Evolutionary conservation across 2,797 vertebrate species (phyloP).

Genomic region (Smutsia temminckii): DNA sequence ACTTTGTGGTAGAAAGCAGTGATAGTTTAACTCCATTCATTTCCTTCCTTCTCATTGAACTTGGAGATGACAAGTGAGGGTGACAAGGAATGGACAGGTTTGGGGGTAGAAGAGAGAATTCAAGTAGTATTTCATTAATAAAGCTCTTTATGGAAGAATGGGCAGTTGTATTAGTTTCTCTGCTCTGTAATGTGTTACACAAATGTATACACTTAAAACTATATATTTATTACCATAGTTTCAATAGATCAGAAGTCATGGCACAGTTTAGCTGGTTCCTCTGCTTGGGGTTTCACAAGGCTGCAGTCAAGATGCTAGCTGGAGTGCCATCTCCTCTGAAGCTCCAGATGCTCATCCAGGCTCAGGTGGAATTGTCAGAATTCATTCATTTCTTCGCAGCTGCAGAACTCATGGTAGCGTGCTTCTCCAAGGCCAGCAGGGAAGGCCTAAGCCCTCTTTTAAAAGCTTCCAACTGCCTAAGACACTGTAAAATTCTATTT

Average conservation of each 20-base stretch:
- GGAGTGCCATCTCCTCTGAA: neutral
- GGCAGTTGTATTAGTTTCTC: neutral
- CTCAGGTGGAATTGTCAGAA: neutral
- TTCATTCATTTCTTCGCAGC: neutral
- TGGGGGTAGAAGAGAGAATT: neutral
- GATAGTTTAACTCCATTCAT: neutral
- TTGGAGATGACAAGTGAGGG: neutral
- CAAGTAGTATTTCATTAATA: neutral
- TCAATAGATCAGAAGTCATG: rapidly evolving
- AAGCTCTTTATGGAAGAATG: neutral
- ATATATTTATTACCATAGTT: neutral
- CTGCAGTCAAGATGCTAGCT: neutral
- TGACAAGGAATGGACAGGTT: neutral
- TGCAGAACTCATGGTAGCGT: neutral
- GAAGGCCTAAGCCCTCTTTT: neutral
- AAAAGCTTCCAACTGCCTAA: neutral
- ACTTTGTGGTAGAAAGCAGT: neutral
- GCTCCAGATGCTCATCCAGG: neutral
- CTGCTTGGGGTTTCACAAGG: rapidly evolving
- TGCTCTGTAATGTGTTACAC: neutral
- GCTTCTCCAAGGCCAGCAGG: neutral
- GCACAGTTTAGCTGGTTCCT: neutral
- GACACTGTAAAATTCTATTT: neutral
- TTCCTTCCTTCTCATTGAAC: neutral
- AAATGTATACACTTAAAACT: neutral